Base-by-base conservation (phyloP, 1,140 invertebrate species). In the Drosophila nannoptera region DNA sequence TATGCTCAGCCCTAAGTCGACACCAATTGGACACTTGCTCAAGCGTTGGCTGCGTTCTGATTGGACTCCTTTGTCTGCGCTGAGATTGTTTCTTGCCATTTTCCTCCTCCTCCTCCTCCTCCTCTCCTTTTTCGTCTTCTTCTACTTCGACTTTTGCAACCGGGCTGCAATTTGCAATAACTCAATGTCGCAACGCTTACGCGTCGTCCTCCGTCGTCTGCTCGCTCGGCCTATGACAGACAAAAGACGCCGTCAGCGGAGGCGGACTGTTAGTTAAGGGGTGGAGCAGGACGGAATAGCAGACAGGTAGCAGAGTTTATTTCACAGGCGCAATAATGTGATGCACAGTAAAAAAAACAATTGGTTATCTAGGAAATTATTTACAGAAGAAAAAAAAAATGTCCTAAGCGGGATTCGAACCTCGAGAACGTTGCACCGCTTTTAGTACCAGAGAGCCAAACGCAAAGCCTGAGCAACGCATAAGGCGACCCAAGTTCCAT, bases 101-200 rank as follows among this genome's bases (percentile, higher is more conserved):
- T 42, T 40, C 40, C 40, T 43, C 7, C 40, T 45, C 14, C 69
- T 36, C 22, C 60, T 38, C 43, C 66, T 4, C 0, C 1, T 22
- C 11, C 8, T n/a, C n/a, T n/a, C 29, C 4, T 46, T n/a, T n/a
- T 69, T 4, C 0, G 22, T 22, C 11, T 38, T 22, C 11, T 38
- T 46, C 4, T 46, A 9, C 65, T 36, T 33, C 40, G 63, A 45
- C 31, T 35, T 35, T 50, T 59, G 38, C 49, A 36, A 9, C 5
- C 4, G 35, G 32, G n/a, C 42, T 14, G 63, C 77, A 77, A 68
- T 70, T 48, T 83, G 80, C 70, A 84, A 84, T 82, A 82, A 84
- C 75, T 82, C 76, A 84, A 66, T 78, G 78, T 70, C 64, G 46
- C n/a, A 33, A 12, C n/a, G 9, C 49, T n/a, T 50, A 8, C 32